A percentile compares a stretch with the other conserved stretches of the same genome.
Evolutionary conservation across 2,113 vertebrate genomes (phyloP).

Genomic region (Antechinus stuartii): DNA sequence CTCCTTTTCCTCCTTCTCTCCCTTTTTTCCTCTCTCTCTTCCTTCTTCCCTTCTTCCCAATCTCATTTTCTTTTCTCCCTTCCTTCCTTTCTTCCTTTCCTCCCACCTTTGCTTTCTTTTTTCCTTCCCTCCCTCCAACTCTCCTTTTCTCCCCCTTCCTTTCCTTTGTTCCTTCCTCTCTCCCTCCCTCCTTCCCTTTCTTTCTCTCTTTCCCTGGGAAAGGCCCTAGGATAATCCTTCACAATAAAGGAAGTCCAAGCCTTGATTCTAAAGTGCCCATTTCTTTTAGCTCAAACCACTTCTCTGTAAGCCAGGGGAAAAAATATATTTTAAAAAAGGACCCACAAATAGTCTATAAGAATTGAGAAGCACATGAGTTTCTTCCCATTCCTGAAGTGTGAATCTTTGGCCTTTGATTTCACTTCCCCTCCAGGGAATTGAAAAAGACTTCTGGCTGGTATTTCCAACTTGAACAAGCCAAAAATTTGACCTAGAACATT

Average conservation of each 20-base stretch:
- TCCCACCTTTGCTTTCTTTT: too few species aligned
- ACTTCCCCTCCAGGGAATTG: slow-evolving; percentile 23
- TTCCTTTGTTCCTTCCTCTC: too few species aligned
- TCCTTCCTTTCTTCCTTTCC: too few species aligned
- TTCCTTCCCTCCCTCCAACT: too few species aligned
- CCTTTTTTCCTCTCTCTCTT: too few species aligned
- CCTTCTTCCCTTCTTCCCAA: too few species aligned
- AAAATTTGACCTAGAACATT: not conserved
- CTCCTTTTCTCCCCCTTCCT: too few species aligned
- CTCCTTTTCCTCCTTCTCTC: too few species aligned
- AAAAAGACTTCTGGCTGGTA: slow-evolving; percentile 34
- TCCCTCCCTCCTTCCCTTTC: not conserved
- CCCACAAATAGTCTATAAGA: not conserved
- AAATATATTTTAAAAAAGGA: not conserved
- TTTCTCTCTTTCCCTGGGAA: slow-evolving; percentile 70
- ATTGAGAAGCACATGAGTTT: not conserved
- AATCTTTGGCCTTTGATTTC: slow-evolving; percentile 3
- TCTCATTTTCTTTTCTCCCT: not conserved
- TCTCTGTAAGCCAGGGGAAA: slow-evolving; percentile 6
- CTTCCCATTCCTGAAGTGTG: not conserved
- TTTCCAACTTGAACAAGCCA: slow-evolving; percentile 15
- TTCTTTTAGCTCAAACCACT: slow-evolving; percentile 14
- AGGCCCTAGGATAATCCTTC: slow-evolving; percentile 59
- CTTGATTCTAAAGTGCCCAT: not conserved
- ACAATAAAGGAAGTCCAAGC: not conserved